Evolutionary conservation across 2,797 vertebrate species (phyloP).

Genomic region (Dromococcyx pavoninus): DNA sequence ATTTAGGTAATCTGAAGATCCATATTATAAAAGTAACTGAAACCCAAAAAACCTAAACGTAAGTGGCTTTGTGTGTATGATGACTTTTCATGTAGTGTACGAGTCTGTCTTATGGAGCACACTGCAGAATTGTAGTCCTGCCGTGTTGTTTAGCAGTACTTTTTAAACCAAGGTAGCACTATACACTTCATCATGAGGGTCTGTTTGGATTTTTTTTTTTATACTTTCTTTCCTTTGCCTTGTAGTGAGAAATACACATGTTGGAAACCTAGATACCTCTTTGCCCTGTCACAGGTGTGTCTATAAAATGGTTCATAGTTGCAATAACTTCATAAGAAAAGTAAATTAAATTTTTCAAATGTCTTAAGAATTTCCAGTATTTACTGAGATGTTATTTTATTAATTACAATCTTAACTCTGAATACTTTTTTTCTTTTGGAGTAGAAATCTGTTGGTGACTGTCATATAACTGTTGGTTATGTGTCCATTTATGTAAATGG

Average conservation of each 20-base stretch:
- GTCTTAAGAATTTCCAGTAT: background rate
- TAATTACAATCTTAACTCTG: background rate
- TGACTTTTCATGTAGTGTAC: background rate
- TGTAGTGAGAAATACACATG: background rate
- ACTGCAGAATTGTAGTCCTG: background rate
- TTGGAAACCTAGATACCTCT: background rate
- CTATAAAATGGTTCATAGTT: background rate
- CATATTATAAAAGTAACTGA: background rate
- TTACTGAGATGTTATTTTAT: background rate
- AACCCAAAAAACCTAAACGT: background rate
- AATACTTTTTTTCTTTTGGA: background rate
- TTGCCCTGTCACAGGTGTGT: background rate
- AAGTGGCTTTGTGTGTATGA: background rate
- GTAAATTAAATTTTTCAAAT: background rate
- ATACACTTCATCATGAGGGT: background rate
- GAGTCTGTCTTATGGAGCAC: accelerated
- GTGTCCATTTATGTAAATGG: background rate
- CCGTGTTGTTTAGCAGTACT: background rate
- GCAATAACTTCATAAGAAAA: background rate
- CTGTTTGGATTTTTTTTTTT: background rate
- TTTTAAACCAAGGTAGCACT: background rate
- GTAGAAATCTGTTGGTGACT: background rate
- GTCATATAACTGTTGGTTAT: background rate
- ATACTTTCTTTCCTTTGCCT: background rate
- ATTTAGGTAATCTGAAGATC: background rate